Evolutionary conservation across 2,113 vertebrate genomes (phyloP), one percentile per base, ranked within the genome.

Genomic region (Gymnobelideus leadbeateri): DNA sequence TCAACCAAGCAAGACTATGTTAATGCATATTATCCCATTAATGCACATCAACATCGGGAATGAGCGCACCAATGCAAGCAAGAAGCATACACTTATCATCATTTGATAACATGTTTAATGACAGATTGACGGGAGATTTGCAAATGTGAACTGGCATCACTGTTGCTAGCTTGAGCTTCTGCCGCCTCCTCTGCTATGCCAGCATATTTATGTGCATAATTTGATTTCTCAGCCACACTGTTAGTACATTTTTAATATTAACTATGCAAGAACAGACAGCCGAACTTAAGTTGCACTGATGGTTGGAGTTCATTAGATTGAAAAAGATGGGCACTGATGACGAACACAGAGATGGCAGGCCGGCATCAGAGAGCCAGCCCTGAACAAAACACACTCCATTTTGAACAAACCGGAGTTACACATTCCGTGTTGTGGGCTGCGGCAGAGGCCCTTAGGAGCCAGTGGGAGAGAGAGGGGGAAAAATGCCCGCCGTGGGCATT

Each of bases 101-200:
- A 99, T 99, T 99, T 99, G 99, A 99, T 99, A 99, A 99, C 99
- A 99, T 99, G 99, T 99, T 99, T 99, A 99, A 99, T 99, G 99
- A 99, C 99, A 99, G 99, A 99, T 99, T 99, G 99, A 99, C 99
- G 99, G 99, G 99, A 99, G 99, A 99, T 99, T 99, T 99, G 99
- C 99, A 99, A 99, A 99, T 99, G 99, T 98, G 98, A 99, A 99
- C 99, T 98, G 99, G 99, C 99, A 98, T 99, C 98, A 98, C 98
- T 99, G 99, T 99, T 97, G 98, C 99, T 98, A 99, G 99, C 99
- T 99, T 99, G 98, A 98, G 98, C 98, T 99, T 99, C 99, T 98
- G 98, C 99, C 97, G 98, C 99, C 98, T 99, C 98, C 98, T 99
- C 99, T 99, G 98, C 99, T 98, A 99, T 98, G 99, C 99, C 98